These are phyloP conservation scores for Leucozona laternaria DNA, from an alignment of 2,888 invertebrate species.

Conservation along the genomic window DNA sequence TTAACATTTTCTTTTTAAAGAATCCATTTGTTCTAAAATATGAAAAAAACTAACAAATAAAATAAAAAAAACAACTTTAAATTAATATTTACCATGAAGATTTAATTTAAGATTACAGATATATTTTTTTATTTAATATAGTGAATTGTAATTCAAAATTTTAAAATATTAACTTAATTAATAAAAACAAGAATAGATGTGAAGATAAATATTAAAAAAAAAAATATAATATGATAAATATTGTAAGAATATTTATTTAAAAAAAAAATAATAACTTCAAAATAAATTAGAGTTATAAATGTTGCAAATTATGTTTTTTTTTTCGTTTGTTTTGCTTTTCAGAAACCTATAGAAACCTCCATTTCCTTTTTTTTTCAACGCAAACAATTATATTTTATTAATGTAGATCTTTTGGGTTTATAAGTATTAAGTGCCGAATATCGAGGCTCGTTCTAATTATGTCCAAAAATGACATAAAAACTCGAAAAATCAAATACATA, in stretches of 20 bases:
- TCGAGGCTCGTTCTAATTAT: no score
- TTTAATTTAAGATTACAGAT: conserved; percentile 14
- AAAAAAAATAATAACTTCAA: conserved; percentile 2
- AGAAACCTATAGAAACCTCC: not conserved
- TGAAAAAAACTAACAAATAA: not conserved
- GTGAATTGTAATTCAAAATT: conserved; percentile 6
- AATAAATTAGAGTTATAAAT: conserved; percentile 26
- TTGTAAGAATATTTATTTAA: not conserved
- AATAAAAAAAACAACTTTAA: not conserved
- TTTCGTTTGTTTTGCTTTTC: not conserved
- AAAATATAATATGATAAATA: not conserved
- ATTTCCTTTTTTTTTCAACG: not conserved
- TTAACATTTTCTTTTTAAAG: not conserved
- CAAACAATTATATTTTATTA: no score
- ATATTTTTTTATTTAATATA: conserved; percentile 25
- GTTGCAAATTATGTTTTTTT: not conserved
- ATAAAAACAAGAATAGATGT: not conserved
- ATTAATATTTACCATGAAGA: not conserved
- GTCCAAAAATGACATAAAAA: no score
- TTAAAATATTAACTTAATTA: not conserved
- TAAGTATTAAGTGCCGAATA: no score
- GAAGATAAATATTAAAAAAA: not conserved
- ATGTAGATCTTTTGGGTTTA: no score
- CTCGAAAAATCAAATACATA: no score
- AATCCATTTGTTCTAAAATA: not conserved